Percentiles rank a stretch among this genome's conserved stretches.
phyloP scores from a whole-genome alignment of 2,888 invertebrate genomes.

The Pristionchus arcanus region DNA sequence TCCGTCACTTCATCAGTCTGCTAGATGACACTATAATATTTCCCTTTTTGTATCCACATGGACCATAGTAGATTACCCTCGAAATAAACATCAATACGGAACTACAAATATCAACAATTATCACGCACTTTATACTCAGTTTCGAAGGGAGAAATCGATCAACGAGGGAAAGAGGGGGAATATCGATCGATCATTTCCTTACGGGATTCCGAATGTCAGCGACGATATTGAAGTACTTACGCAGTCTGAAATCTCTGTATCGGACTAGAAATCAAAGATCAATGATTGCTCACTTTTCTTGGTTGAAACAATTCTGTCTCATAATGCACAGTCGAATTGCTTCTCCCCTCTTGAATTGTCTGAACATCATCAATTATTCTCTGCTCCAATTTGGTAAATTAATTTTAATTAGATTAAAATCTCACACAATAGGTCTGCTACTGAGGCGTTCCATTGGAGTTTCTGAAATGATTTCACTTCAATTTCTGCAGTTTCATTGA shows the following conservation, averaged over 20 bases:
- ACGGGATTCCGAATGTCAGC: conserved; percentile 36
- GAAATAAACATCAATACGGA: background rate
- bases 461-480: background rate
- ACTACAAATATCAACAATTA: conserved; percentile 3
- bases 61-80: background rate
- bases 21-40: background rate
- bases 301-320: conserved; percentile 44
- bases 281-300: conserved; percentile 18
- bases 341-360: conserved; percentile 35
- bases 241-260: conserved; percentile 16
- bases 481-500: background rate
- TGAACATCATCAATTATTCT: background rate
- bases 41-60: background rate
- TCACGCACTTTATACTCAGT: conserved; percentile 49
- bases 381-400: background rate
- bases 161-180: background rate
- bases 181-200: conserved; percentile 19
- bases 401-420: background rate
- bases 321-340: conserved; percentile 47
- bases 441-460: background rate
- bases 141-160: background rate
- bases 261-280: background rate
- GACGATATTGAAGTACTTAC: conserved; percentile 52
- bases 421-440: conserved; percentile 1
- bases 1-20: background rate